phyloP scores from a whole-genome alignment of 2,113 vertebrate species.

The Strigops habroptila region DNA sequence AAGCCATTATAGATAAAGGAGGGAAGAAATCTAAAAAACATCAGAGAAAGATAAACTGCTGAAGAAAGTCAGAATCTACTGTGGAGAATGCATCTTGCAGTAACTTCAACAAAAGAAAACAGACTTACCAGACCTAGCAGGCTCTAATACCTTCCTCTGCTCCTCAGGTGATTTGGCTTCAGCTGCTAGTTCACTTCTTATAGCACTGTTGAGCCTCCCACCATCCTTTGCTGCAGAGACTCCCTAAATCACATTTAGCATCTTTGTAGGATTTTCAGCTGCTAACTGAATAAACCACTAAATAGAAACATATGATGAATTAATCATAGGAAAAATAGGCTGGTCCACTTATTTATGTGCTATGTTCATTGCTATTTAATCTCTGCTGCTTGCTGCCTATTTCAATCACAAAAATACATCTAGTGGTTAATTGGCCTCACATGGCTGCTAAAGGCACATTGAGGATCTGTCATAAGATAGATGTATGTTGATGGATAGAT shows the following conservation, averaged over 20 bases:
- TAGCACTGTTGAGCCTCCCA: background rate
- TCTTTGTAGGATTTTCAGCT: background rate
- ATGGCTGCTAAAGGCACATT: background rate
- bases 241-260: background rate
- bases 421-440: background rate
- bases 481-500: background rate
- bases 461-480: background rate
- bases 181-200: background rate
- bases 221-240: background rate
- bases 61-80: background rate
- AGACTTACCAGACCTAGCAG: background rate
- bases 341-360: background rate
- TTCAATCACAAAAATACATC: background rate
- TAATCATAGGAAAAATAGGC: background rate
- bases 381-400: background rate
- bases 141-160: rapidly evolving
- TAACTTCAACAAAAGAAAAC: background rate
- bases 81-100: rapidly evolving
- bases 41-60: background rate
- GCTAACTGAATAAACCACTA: background rate
- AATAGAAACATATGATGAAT: background rate
- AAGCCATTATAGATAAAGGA: background rate
- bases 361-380: background rate
- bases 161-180: background rate
- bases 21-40: background rate